These are phyloP conservation scores for Nomia melanderi DNA, from an alignment of 1,140 invertebrate genomes.

Conservation along the genomic window DNA sequence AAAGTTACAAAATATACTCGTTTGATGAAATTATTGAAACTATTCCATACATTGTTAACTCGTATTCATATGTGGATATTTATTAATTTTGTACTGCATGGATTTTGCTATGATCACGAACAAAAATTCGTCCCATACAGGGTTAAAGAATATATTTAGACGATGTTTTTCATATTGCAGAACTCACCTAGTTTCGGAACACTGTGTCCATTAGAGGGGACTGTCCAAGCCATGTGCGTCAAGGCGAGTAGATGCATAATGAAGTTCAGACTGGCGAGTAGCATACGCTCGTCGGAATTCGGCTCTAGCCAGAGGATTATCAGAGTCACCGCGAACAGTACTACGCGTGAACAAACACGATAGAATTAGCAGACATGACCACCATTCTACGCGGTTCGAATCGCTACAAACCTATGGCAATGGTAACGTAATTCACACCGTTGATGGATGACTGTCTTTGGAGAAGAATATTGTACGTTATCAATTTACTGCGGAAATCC, in stretches of 20 bases:
- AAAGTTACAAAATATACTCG: too few relatives aligned
- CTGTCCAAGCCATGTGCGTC: constrained; percentile 74
- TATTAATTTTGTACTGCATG: too few relatives aligned
- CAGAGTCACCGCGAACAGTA: constrained; percentile 78
- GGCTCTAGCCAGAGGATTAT: constrained; percentile 78
- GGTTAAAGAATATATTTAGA: neutral
- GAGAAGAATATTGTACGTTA: constrained; percentile 74
- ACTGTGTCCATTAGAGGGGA: constrained; percentile 75
- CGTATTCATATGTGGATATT: too few relatives aligned
- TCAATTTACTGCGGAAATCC: constrained; percentile 72
- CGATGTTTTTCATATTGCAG: neutral
- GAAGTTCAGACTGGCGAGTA: constrained; percentile 78
- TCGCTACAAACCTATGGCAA: constrained; percentile 74
- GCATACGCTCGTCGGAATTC: constrained; percentile 75
- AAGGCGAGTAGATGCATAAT: constrained; percentile 78
- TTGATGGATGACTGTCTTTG: constrained; percentile 71
- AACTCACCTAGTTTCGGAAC: constrained; percentile 59
- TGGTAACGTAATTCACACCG: constrained; percentile 69
- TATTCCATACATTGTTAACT: too few relatives aligned
- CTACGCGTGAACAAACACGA: constrained; percentile 64
- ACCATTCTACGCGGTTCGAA: neutral
- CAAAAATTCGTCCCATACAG: too few relatives aligned
- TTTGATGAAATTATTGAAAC: too few relatives aligned
- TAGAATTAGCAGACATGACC: neutral
- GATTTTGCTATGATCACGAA: too few relatives aligned